Percentiles rank a stretch among this genome's conserved stretches.
These are phyloP conservation scores for Polypterus bichir DNA, from an alignment of 2,113 vertebrate genomes.

Conservation along the genomic window DNA sequence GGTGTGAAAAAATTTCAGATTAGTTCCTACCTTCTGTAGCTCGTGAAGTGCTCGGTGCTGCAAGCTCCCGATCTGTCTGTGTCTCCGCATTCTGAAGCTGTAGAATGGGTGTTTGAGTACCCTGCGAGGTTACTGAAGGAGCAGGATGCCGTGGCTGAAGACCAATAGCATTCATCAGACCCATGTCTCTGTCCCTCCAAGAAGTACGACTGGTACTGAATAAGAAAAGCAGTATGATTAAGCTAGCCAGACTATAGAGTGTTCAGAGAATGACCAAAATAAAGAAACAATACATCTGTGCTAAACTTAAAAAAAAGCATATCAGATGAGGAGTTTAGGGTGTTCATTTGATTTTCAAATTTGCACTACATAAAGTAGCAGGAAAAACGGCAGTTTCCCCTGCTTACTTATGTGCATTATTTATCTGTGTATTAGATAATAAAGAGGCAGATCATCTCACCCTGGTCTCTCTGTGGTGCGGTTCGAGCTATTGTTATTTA, in stretches of 20 bases:
- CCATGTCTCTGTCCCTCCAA: slow-evolving; percentile 94
- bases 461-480: slow-evolving; percentile 75
- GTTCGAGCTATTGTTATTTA: slow-evolving; percentile 69
- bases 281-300: slow-evolving; percentile 2
- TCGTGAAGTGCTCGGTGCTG: slow-evolving; percentile 58
- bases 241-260: no score
- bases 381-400: no score
- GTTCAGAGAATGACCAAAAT: slow-evolving; percentile 10
- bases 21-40: slow-evolving; percentile 44
- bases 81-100: slow-evolving; percentile 92
- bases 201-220: slow-evolving; percentile 76
- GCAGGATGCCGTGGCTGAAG: slow-evolving; percentile 85
- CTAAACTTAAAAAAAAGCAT: no score
- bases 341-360: no score
- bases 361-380: no score
- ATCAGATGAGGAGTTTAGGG: no score
- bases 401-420: no score
- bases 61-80: slow-evolving; percentile 81
- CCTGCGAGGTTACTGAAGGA: slow-evolving; percentile 91
- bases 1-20: not conserved
- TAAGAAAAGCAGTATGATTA: not conserved
- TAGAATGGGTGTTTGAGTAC: slow-evolving; percentile 85
- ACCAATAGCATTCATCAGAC: slow-evolving; percentile 93
- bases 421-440: no score
- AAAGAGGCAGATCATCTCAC: slow-evolving; percentile 44